Percentiles rank a stretch among this genome's conserved stretches.
These are phyloP conservation scores for Pristionchus exspectatus DNA, from an alignment of 2,888 invertebrate species.

Conservation along the genomic window DNA sequence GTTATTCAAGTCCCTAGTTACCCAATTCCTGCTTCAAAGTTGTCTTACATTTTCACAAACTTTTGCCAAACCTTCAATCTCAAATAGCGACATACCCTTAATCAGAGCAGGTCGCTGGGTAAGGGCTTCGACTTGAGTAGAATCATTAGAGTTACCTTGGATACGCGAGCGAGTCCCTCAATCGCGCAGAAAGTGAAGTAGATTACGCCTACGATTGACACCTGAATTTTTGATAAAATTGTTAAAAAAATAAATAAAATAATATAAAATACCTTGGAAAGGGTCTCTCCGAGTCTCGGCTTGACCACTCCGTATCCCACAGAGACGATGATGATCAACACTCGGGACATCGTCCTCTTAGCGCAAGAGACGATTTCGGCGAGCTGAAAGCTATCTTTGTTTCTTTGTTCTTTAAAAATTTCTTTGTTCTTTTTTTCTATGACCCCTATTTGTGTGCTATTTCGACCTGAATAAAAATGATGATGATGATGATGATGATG, in stretches of 20 bases:
- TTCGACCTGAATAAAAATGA: too few relatives aligned
- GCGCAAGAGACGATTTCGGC: constrained; percentile 94
- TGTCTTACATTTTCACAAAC: not conserved
- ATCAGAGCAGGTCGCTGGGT: not conserved
- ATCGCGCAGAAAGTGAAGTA: constrained; percentile 91
- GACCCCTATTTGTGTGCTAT: too few relatives aligned
- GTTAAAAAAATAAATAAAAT: not conserved
- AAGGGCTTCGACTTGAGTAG: not conserved
- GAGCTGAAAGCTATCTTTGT: constrained; percentile 77
- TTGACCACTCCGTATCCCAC: constrained; percentile 96
- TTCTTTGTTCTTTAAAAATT: too few relatives aligned
- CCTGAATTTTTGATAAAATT: constrained; percentile 76
- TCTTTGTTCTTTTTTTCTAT: too few relatives aligned
- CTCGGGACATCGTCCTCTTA: constrained; percentile 92
- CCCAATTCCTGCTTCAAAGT: too few relatives aligned
- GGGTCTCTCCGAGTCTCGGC: constrained; percentile 90
- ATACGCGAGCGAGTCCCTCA: constrained; percentile 89
- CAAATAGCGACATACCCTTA: not conserved
- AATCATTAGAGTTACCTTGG: constrained; percentile 78
- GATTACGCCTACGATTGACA: constrained; percentile 88
- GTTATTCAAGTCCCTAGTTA: too few relatives aligned
- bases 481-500: too few relatives aligned
- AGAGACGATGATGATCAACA: constrained; percentile 94
- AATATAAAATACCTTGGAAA: constrained; percentile 84
- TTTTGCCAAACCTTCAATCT: not conserved